These are phyloP conservation scores for Smutsia temminckii DNA, from an alignment of 2,797 vertebrate genomes.

Conservation along the genomic window DNA sequence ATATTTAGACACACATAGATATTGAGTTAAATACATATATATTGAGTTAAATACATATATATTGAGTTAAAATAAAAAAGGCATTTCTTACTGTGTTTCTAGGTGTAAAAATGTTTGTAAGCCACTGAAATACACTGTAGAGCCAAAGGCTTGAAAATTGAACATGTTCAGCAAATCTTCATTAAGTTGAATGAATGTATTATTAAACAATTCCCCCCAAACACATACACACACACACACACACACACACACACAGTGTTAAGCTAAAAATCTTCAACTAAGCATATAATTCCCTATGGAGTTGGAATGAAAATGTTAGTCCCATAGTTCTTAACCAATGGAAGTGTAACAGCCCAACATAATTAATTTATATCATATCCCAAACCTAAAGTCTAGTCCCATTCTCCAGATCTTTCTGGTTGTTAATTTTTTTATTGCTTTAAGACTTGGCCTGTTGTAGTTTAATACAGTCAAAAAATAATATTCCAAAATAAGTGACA, in stretches of 20 bases:
- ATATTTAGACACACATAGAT: not conserved
- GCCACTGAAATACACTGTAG: not conserved
- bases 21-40: too few species aligned
- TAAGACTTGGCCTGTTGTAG: not conserved
- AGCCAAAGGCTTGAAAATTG: not conserved
- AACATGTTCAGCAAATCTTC: not conserved
- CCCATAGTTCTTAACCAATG: not conserved
- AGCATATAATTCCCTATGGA: not conserved
- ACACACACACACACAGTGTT: not conserved
- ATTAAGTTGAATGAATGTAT: constrained; percentile 4
- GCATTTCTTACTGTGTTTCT: not conserved
- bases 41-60: not conserved
- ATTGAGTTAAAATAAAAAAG: not conserved
- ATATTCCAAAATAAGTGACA: not conserved
- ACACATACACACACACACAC: too few species aligned
- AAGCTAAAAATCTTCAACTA: not conserved
- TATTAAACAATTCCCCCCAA: not conserved
- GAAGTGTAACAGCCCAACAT: not conserved
- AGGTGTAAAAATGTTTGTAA: not conserved
- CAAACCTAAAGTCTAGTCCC: not conserved
- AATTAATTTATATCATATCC: not conserved
- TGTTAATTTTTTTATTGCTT: not conserved
- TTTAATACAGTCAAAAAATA: not conserved
- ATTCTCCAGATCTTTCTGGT: not conserved
- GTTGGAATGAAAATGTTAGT: constrained; percentile 7